phyloP scores from a whole-genome alignment of 2,113 vertebrate genomes.

The Isichthys henryi region DNA sequence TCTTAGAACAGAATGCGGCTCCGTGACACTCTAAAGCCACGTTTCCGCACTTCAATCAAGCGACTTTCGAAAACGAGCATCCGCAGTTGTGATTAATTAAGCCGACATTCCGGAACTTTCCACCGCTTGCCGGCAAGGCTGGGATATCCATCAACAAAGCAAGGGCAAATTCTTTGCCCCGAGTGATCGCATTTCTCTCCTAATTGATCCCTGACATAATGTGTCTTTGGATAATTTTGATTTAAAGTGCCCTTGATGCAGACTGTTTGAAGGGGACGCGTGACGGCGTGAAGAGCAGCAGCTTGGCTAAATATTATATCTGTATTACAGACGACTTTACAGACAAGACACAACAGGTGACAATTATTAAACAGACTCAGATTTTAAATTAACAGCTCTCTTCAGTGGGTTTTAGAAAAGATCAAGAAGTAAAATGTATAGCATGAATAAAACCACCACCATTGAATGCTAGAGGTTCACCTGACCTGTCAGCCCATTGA shows the following conservation, averaged over 20 bases:
- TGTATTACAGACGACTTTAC: neutral
- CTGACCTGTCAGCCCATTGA: slow-evolving; percentile 82
- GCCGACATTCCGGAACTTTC: neutral
- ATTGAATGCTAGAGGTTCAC: neutral
- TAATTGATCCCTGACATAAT: slow-evolving; percentile 13
- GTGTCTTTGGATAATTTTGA: neutral
- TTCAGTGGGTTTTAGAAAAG: neutral
- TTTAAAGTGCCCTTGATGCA: neutral
- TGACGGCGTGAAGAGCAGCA: neutral
- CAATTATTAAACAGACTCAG: neutral
- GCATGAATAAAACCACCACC: neutral
- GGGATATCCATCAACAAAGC: neutral
- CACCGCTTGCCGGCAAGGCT: neutral
- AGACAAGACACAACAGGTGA: neutral
- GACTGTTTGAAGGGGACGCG: neutral
- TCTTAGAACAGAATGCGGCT: neutral
- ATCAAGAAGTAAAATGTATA: neutral
- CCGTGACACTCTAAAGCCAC: neutral
- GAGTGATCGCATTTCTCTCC: neutral
- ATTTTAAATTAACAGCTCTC: neutral
- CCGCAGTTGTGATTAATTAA: slow-evolving; percentile 11
- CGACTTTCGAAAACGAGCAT: neutral
- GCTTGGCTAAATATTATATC: neutral
- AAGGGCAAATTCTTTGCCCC: slow-evolving; percentile 8
- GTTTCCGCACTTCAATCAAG: neutral